phyloP scores from a whole-genome alignment of 2,797 vertebrate species.

The Sebastes vulpes region DNA sequence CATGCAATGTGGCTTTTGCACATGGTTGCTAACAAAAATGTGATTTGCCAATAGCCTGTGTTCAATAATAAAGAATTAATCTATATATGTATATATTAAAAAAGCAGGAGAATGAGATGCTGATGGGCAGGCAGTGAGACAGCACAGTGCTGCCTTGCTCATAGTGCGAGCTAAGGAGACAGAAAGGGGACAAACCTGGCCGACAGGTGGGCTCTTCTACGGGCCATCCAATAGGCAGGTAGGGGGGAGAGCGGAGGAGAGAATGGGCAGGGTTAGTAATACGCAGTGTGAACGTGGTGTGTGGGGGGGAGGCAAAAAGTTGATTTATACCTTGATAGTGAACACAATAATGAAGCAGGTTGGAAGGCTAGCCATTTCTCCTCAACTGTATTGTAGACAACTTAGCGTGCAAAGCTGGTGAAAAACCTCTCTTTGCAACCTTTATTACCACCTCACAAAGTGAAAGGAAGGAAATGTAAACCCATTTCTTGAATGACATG shows the following conservation, averaged over 20 bases:
- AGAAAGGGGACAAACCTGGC: conserved; percentile 89
- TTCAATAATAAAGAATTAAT: background rate
- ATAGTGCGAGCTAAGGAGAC: conserved; percentile 80
- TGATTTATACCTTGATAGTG: conserved; percentile 6
- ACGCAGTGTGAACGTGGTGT: conserved; percentile 46
- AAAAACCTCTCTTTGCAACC: background rate
- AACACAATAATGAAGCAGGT: conserved; percentile 29
- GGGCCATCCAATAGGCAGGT: conserved; percentile 85
- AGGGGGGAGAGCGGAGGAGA: conserved; percentile 85
- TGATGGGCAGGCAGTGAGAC: conserved; percentile 76
- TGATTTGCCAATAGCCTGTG: background rate
- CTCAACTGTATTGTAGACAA: background rate
- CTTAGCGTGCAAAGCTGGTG: background rate
- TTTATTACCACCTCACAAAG: background rate
- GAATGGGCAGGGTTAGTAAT: conserved; percentile 82
- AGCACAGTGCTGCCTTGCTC: conserved; percentile 71
- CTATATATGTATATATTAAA: background rate
- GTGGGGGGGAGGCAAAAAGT: background rate
- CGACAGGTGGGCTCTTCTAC: conserved; percentile 87
- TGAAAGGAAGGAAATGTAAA: background rate
- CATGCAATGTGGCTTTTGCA: conserved; percentile 59
- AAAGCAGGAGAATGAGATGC: conserved; percentile 59
- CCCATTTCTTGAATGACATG: background rate
- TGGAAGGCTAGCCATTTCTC: background rate
- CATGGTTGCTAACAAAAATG: background rate